Evolutionary conservation across 2,797 vertebrate genomes (phyloP).

Genomic region (Thaleichthys pacificus): DNA sequence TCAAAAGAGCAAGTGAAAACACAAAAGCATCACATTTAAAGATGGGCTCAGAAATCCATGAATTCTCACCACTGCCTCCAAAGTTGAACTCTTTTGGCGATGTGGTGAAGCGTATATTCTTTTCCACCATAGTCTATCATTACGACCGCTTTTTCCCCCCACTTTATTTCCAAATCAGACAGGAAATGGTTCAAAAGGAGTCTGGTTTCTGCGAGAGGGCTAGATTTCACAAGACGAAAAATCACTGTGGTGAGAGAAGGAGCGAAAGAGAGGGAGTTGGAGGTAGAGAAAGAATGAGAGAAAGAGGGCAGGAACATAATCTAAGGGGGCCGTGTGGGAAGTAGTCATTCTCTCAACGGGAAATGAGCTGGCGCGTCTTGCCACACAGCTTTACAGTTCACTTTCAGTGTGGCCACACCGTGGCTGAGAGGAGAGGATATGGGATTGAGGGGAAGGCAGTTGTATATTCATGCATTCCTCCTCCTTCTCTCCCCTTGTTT

Average conservation of each 20-base stretch:
- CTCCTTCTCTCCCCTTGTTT: not conserved
- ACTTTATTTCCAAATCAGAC: conserved; percentile 26
- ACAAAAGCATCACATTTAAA: not conserved
- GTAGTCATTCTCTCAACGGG: conserved; percentile 36
- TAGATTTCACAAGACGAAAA: conserved; percentile 46
- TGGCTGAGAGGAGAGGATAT: conserved; percentile 17
- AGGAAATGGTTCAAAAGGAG: conserved; percentile 62
- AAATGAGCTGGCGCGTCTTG: conserved; percentile 46
- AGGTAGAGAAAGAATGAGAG: not conserved
- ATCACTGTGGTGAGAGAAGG: conserved; percentile 41
- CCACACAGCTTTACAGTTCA: conserved; percentile 39
- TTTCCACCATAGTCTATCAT: conserved; percentile 16
- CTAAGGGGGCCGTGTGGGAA: conserved; percentile 6
- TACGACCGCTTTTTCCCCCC: conserved; percentile 37
- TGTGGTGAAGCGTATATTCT: conserved; percentile 7
- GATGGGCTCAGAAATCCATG: not conserved
- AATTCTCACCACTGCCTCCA: too few relatives aligned
- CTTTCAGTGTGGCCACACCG: conserved; percentile 23
- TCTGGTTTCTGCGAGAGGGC: conserved; percentile 45
- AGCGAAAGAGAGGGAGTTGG: not conserved
- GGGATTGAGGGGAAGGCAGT: not conserved
- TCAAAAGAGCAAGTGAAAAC: too few relatives aligned
- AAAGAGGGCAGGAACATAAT: not conserved
- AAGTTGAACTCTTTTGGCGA: too few relatives aligned
- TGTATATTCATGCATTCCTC: not conserved